Evolutionary conservation across 2,888 invertebrate species (phyloP).

Genomic region (Aelia acuminata): DNA sequence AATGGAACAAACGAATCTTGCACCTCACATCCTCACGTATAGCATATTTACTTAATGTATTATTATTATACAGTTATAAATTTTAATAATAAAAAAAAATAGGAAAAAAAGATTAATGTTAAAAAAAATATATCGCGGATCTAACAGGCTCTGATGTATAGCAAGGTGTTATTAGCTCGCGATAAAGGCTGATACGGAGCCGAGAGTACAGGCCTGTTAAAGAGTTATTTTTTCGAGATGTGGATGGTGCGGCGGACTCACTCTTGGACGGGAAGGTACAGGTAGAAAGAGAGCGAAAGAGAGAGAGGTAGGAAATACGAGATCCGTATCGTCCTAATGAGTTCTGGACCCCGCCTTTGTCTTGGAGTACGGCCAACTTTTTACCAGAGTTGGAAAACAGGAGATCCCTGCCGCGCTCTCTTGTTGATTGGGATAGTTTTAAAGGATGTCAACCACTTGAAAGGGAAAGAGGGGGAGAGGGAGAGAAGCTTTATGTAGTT

Average conservation of each 20-base stretch:
- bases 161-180: neutral
- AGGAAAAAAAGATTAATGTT: too few relatives aligned
- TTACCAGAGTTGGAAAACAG: slow-evolving; percentile 21
- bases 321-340: slow-evolving; percentile 24
- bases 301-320: slow-evolving; percentile 48
- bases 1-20: too few relatives aligned
- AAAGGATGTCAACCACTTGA: slow-evolving; percentile 22
- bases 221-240: slow-evolving; percentile 12
- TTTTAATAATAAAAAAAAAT: too few relatives aligned
- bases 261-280: neutral
- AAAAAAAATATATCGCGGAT: too few relatives aligned
- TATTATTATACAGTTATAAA: too few relatives aligned
- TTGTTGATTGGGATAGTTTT: slow-evolving; percentile 31
- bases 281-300: too few relatives aligned
- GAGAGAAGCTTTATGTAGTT: neutral
- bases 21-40: too few relatives aligned
- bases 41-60: too few relatives aligned
- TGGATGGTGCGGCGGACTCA: neutral
- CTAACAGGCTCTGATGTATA: too few relatives aligned
- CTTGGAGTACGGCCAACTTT: slow-evolving; percentile 29
- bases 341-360: neutral
- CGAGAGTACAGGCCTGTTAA: neutral
- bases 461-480: too few relatives aligned
- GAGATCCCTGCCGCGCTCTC: neutral
- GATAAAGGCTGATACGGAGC: neutral